Evolutionary conservation across 2,113 vertebrate genomes (phyloP), one percentile per base, ranked within the genome.

Genomic region (Dascyllus trimaculatus): DNA sequence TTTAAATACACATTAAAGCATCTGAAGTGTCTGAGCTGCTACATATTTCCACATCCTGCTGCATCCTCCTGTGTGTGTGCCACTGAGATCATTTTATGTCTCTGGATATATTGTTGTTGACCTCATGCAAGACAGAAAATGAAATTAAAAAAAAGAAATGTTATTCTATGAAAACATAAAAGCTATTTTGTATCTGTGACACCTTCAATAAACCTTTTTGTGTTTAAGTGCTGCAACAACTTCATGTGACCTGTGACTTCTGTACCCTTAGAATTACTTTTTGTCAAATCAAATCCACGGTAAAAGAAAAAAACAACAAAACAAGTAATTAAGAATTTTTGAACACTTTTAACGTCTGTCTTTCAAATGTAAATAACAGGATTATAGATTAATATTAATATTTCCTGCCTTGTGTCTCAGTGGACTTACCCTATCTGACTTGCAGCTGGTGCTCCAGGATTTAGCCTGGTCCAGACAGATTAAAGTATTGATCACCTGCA

Each of bases 111-210:
- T 79, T 82, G 83, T 89, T 53, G 82, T 89, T 73, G 86, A 87
- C 85, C 83, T 91, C 84, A 81, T 2, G 93, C 91, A 93, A 93
- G 61, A 85, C 53, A 83, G 18, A 89, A 84, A 90, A 90, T 68
- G 19, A 58, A 51, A 67, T 58, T 74, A 71, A 88, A 85, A 90
- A 80, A 62, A 25, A 80, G 73, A 52, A 70, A 75, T 40, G 51
- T 13, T 88, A 70, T 84, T 84, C 56, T 83, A 66, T 86, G 51
- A 75, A 26, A 32, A 77, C 53, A 80, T 24, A 75, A 58, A 84
- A 57, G 64, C 82, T 79, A 88, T 92, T 93, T 93, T 93, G 85
- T 93, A 89, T 89, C 18, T 86, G 90, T 92, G 82, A 87, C 56
- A 84, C 29, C 45, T 77, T 63, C 65, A 93, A 91, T 93, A 92